Conservation (phyloP, 2,888 invertebrate species). For the Cerceris rybyensis region DNA sequence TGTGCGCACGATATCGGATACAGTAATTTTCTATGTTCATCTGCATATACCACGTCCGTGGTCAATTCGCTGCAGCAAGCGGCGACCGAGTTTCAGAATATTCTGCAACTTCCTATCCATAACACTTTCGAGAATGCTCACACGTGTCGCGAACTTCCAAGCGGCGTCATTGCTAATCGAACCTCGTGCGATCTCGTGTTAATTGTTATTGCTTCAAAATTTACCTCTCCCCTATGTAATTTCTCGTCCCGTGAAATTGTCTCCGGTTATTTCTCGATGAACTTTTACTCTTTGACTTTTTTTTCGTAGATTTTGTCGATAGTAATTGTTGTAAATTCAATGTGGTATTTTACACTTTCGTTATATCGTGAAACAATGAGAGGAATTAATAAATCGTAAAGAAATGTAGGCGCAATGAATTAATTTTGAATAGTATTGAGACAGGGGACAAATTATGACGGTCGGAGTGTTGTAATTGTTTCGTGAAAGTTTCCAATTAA, state of each 20-base stretch:
- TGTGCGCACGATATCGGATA: conserved; percentile 33
- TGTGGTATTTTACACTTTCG: too few relatives aligned
- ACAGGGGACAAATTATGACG: neutral
- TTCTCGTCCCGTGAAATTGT: neutral
- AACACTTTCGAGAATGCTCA: conserved; percentile 40
- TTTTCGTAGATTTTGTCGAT: neutral
- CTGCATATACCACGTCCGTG: conserved; percentile 34
- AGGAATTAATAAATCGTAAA: neutral
- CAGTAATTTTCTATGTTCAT: conserved; percentile 50
- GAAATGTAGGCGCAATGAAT: neutral
- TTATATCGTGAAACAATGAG: too few relatives aligned
- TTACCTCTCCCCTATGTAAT: neutral
- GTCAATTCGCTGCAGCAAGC: conserved; percentile 47
- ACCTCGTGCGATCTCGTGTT: conserved; percentile 24
- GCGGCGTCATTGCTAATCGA: conserved; percentile 20
- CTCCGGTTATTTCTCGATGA: too few relatives aligned
- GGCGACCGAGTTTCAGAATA: conserved; percentile 43
- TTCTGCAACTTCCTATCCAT: conserved; percentile 49
- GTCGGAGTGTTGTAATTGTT: neutral
- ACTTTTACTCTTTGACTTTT: neutral
- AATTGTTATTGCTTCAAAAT: conserved; percentile 29
- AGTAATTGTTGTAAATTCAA: too few relatives aligned
- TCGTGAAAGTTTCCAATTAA: neutral
- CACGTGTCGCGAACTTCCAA: conserved; percentile 41
- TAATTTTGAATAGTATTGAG: neutral